Evolutionary conservation across 2,797 vertebrate genomes (phyloP), one percentile per base, ranked within the genome.

Genomic region (Varecia variegata): DNA sequence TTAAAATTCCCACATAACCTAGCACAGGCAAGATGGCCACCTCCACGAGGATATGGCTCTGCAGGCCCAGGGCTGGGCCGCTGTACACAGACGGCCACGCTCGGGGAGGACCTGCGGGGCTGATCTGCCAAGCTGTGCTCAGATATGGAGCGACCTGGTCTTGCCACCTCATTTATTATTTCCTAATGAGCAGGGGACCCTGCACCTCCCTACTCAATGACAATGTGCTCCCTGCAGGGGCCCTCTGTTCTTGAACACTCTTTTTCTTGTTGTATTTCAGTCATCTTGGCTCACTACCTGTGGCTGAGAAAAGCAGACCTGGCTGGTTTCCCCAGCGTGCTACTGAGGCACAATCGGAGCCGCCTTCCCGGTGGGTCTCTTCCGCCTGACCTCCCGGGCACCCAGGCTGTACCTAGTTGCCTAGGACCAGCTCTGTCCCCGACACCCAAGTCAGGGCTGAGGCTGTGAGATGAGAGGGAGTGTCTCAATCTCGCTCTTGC

Each of bases 251-350:
- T 90, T 73, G 87, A 95, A 95, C 88, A 32, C 88, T n/a, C 43
- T n/a, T 62, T 40, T 50, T n/a, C 23, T 5, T 76, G 20, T 58
- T 82, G 30, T 2, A 25, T 79, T 88, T 90, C 93, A 40, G 56
- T 93, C 77, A 70, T 82, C 91, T 86, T 35, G 52, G 5, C 5
- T 79, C 94, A 54, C 85, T 93, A 82, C 93, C 93, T 85, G 88
- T 71, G 88, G 93, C 92, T 95, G 79, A 95, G 96, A 80, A 90
- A 81, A 96, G 70, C 60, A 52, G 90, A 96, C 93, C 92, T 47
- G 71, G 82, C 25, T 70, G 27, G 60, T 74, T 85, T 54, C 94
- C 97, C 95, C 93, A 30, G 50, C 0, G 35, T 9, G 54, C 90
- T 94, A 95, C 96, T 7, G 25, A 97, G 95, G 88, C 0, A 10